Conservation (phyloP, 1,140 invertebrate genomes). For the Orussus abietinus region DNA sequence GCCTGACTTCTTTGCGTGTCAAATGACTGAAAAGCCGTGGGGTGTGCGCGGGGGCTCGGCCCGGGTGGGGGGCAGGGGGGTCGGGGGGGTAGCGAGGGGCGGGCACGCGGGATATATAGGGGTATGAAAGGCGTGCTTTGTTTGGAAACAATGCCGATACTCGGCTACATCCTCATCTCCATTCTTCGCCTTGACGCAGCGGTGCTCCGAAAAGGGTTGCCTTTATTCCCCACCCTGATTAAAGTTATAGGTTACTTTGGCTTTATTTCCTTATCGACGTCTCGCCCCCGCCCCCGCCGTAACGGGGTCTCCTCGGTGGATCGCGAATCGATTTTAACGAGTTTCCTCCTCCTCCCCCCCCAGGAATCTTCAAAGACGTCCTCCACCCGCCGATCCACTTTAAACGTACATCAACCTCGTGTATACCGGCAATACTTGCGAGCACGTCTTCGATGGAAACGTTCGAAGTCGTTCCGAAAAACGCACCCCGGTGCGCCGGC, state of each 20-base stretch:
- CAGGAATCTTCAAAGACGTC: no score
- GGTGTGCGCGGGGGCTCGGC: slow-evolving; percentile 27
- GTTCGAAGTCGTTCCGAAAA: no score
- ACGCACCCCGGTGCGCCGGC: no score
- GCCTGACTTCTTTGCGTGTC: slow-evolving; percentile 55
- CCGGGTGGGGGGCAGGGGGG: slow-evolving; percentile 1
- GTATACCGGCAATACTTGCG: no score
- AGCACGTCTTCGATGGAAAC: no score
- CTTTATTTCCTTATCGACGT: slow-evolving; percentile 32
- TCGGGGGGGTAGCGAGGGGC: slow-evolving; percentile 3
- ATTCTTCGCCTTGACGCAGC: slow-evolving; percentile 54
- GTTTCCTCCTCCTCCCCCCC: no score
- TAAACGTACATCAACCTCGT: no score
- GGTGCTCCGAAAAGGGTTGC: slow-evolving; percentile 44
- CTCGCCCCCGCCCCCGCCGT: no score
- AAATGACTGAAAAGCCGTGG: slow-evolving; percentile 52
- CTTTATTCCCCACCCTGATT: slow-evolving; percentile 49
- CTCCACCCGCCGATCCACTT: no score
- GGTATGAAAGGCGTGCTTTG: slow-evolving; percentile 53
- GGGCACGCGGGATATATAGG: slow-evolving; percentile 27
- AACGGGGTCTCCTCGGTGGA: no score
- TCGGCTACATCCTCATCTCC: slow-evolving; percentile 55
- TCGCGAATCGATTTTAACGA: no score
- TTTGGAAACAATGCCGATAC: slow-evolving; percentile 56
- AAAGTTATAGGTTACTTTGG: slow-evolving; percentile 50